phyloP scores from a whole-genome alignment of 2,113 vertebrate genomes.

The Etheostoma cragini region DNA sequence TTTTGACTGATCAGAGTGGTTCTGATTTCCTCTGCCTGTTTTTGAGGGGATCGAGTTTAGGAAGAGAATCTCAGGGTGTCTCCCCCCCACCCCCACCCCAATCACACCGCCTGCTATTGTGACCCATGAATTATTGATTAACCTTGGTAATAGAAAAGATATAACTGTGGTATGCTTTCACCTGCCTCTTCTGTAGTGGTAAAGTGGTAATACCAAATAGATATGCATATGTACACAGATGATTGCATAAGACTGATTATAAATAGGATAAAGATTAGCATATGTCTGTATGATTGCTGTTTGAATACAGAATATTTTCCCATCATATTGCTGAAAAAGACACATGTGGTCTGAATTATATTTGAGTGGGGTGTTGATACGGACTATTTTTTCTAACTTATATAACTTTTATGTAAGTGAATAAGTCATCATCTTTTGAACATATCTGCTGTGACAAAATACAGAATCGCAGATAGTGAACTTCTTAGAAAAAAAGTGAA shows the following conservation, averaged over 20 bases:
- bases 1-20: slow-evolving; percentile 37
- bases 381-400: neutral
- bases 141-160: slow-evolving; percentile 85
- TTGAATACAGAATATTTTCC: slow-evolving; percentile 11
- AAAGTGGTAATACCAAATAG: slow-evolving; percentile 68
- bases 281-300: slow-evolving; percentile 26
- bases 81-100: slow-evolving; percentile 40
- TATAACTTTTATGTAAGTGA: neutral
- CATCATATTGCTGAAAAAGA: neutral
- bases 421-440: neutral
- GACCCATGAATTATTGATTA: slow-evolving; percentile 86
- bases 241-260: slow-evolving; percentile 49
- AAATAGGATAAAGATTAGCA: slow-evolving; percentile 35
- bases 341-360: slow-evolving; percentile 1
- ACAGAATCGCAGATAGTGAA: slow-evolving; percentile 22
- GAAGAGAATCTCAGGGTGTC: slow-evolving; percentile 74
- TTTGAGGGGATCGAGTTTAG: slow-evolving; percentile 65
- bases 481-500: slow-evolving; percentile 24
- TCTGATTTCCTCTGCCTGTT: slow-evolving; percentile 74
- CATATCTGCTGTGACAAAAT: slow-evolving; percentile 9
- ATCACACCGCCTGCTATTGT: slow-evolving; percentile 78
- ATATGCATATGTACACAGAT: slow-evolving; percentile 70
- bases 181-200: slow-evolving; percentile 70
- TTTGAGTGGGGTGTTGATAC: neutral
- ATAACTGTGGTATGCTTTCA: slow-evolving; percentile 78